Base-by-base conservation (phyloP, 2,797 vertebrate genomes). In the Spheniscus humboldti region DNA sequence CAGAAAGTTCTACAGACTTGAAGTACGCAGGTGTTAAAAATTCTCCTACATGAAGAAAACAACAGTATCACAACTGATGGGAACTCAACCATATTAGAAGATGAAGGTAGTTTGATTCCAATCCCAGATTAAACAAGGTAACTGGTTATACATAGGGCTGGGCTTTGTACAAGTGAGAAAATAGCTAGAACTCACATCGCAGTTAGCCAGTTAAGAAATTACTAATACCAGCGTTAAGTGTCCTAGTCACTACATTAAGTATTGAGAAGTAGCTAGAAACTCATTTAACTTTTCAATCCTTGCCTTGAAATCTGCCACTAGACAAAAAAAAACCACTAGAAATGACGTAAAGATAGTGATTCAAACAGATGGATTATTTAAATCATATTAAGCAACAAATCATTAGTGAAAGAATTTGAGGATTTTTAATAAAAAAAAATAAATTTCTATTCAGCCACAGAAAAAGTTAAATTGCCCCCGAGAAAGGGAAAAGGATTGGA, bases 301-400 rank as follows among this genome's bases (percentile, higher is more conserved):
- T 55, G 45, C 35, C 47, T 55, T n/a, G 15, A 88, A 68, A 41
- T 52, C 37, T 56, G 16, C 41, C 60, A 74, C 30, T 56, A 39
- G 20, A 50, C 20, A 31, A 74, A 43, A 62, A 62, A 48, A 27
- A 25, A 47, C 20, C 37, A 30, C 9, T 15, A 56, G 39, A 68
- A 73, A n/a, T 0, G 2, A 68, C 0, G 2, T 50, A 37, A 56
- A 76, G 30, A 41, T 2, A 67, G 53, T 7, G 12, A 77, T 39
- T 53, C 64, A 76, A 47, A 56, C 8, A 59, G 19, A 76, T 30
- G 18, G 27, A 35, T 41, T 52, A 80, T 63, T 60, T 63, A 69
- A 53, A 41, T 16, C 41, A 41, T 41, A 15, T 41, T 41, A 41
- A 41, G 41, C 41, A 41, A 41, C 41, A 41, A 15, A 41, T 41